A percentile compares a stretch with the other conserved stretches of the same genome.
Conservation (phyloP, 2,888 invertebrate species). For the Andricus quercusramuli region DNA sequence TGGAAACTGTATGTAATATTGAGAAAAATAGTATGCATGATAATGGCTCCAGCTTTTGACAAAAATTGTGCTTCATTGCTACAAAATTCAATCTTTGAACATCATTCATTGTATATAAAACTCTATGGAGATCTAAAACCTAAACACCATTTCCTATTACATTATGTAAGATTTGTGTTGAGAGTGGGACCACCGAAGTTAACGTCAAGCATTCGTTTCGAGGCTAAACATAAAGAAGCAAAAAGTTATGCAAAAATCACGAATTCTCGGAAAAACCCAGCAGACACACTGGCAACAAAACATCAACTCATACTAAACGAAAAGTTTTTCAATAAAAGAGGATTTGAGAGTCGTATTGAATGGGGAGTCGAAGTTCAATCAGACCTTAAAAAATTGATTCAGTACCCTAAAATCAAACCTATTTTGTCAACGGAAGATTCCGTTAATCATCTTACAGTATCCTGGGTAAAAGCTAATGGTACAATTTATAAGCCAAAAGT, state of each 20-base stretch:
- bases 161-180: slow-evolving; percentile 16
- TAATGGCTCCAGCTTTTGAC: slow-evolving; percentile 4
- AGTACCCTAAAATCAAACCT: too few relatives aligned
- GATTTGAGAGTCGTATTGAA: background rate
- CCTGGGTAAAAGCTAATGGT: too few relatives aligned
- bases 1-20: slow-evolving; percentile 21
- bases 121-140: slow-evolving; percentile 11
- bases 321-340: background rate
- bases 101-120: slow-evolving; percentile 7
- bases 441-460: too few relatives aligned
- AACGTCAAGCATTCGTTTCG: slow-evolving; percentile 7
- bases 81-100: background rate
- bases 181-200: background rate
- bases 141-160: slow-evolving; percentile 8
- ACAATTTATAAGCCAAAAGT: too few relatives aligned
- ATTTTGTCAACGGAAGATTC: too few relatives aligned
- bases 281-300: background rate
- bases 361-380: background rate
- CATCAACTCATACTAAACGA: slow-evolving; percentile 1
- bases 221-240: slow-evolving; percentile 1
- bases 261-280: slow-evolving; percentile 9
- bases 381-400: background rate
- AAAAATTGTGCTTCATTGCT: background rate
- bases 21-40: slow-evolving; percentile 8
- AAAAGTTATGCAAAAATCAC: background rate